Evolutionary conservation across 2,888 invertebrate genomes (phyloP), one percentile per base, ranked within the genome.

Genomic region (Hoplodrina blanda): DNA sequence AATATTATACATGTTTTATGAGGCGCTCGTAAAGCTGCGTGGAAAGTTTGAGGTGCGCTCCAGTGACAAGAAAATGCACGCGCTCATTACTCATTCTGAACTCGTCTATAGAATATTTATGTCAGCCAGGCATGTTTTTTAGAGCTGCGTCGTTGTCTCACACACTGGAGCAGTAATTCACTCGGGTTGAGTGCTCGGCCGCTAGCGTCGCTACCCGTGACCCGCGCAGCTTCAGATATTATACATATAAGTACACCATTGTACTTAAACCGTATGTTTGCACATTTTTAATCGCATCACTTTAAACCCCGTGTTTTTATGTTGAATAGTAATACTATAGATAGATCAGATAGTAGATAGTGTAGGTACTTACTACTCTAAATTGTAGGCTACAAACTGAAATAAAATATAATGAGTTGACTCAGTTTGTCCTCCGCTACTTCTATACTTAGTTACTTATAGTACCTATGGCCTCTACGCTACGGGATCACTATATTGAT

Each of bases 21-120:
- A 69, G 59, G 64, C 25, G 13, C 57, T 60, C 70, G 81, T 72
- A 69, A 60, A 65, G 56, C 52, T 63, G 79, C 54, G 62, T 78
- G 76, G 66, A 78, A 67, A 85, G 80, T 81, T 83, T 74, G 81
- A 76, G 76, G 53, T 60, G 44, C 81, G 73, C 70, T 74, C 63
- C 33, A 72, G 62, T 67, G 74, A 76, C 88, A 87, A 89, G 87
- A 88, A 88, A 84, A 87, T 85, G 91, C 90, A 88, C 88, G 89
- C 80, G 86, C 91, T 93, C 93, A 94, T 94, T 91, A 91, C 74
- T 88, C 85, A 94, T 94, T 92, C 95, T 80, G 88, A 86, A 84
- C 93, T 92, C 94, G 94, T 94, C 91, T 91, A 90, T 93, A 93
- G 91, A 85, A 93, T 94, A 94, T 94, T 93, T 88, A 94, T 94